Conservation (phyloP, 2,113 vertebrate genomes). For the Neolamprologus falcicula region DNA sequence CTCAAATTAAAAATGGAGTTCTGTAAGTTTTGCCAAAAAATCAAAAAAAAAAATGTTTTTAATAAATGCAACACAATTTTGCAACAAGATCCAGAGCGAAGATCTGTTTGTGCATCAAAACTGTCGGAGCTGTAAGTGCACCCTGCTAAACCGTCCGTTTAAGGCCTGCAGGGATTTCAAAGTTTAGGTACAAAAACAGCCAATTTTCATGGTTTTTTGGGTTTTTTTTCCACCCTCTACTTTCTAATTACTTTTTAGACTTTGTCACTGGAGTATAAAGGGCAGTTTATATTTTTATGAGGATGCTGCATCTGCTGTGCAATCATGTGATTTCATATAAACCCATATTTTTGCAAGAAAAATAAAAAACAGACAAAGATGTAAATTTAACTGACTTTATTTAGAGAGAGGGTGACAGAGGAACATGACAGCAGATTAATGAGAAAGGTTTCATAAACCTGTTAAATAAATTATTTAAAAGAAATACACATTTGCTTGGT, state of each 20-base stretch:
- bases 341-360: not conserved
- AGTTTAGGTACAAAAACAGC: not conserved
- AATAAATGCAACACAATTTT: not conserved
- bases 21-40: not conserved
- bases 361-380: not conserved
- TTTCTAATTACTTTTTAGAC: not conserved
- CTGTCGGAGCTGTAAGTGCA: not conserved
- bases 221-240: not conserved
- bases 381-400: conserved; percentile 18
- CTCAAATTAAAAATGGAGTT: not conserved
- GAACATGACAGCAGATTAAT: not conserved
- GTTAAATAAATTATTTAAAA: not conserved
- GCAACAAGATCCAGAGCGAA: not conserved
- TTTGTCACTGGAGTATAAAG: not conserved
- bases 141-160: not conserved
- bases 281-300: not conserved
- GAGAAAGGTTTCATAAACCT: not conserved
- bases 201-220: not conserved
- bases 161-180: not conserved
- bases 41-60: not conserved
- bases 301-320: not conserved
- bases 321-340: not conserved
- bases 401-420: not conserved
- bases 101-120: not conserved
- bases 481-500: not conserved